Base-by-base conservation (phyloP, 2,797 vertebrate genomes). In the Sebastes cheni region DNA sequence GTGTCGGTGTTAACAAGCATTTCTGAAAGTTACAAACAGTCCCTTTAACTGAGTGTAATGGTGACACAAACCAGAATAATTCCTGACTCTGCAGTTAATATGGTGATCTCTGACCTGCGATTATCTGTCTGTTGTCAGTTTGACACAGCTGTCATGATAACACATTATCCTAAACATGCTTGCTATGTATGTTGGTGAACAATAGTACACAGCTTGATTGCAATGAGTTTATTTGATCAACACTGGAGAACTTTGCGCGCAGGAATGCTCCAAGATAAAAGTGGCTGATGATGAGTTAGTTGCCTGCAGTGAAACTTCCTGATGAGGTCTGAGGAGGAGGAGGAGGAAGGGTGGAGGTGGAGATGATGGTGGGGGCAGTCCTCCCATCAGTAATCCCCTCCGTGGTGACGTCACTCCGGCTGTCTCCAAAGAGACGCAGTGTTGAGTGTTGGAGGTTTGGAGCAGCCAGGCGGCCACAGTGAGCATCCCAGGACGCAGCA, bases 351-450 rank as follows among this genome's bases (percentile, higher is more conserved):
- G 46, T 11, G n/a, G 72, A 13, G 52, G 20, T 14, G 67, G 20
- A 6, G 67, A 22, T 32, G 27, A 34, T 12, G 34, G 29, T 18
- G 34, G 71, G 30, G 74, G 59, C 76, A 42, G 61, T 87, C 90
- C 88, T 80, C 76, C 81, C 84, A 70, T 80, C 82, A 77, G 82
- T 94, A 90, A 95, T 93, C 92, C 66, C 86, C 86, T 75, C 79
- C 6, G 69, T 3, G 50, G 75, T 95, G 95, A 96, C 95, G 95
- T 96, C 94, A 95, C 84, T 0, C 66, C 11, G 88, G 79, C 89
- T 78, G 87, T 81, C 92, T 92, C 92, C 89, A 81, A 82, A 71
- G 84, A 86, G 90, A 90, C 91, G 78, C 86, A 18, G 90, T 69
- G 82, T 77, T 62, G 88, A 81, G 84, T 55, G 82, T 77, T 55